Evolutionary conservation across 1,140 invertebrate species (phyloP).

Genomic region (Diabrotica virgifera): DNA sequence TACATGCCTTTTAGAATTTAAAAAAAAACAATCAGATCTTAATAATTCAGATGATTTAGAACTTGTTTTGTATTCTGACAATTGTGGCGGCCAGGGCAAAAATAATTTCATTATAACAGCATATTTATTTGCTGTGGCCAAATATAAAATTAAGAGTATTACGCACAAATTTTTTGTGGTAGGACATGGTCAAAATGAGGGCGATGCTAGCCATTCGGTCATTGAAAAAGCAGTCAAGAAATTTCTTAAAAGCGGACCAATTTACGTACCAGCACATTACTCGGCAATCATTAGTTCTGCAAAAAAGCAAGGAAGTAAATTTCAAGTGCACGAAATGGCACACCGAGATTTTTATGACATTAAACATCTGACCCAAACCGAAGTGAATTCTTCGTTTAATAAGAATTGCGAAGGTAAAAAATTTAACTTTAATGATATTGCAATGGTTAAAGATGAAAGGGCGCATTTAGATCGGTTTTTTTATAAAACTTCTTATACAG

Average conservation of each 20-base stretch:
- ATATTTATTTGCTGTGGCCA: slow-evolving; percentile 40
- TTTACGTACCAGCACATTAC: slow-evolving; percentile 24
- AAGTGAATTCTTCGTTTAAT: no score
- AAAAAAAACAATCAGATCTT: no score
- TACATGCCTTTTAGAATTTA: no score
- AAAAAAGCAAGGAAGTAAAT: no score
- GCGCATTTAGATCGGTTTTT: no score
- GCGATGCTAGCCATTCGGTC: slow-evolving; percentile 37
- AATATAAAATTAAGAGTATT: slow-evolving; percentile 36
- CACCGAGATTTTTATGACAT: no score
- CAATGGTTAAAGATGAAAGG: no score
- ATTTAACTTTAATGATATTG: no score
- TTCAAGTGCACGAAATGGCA: no score
- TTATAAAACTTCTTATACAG: no score
- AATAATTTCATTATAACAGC: slow-evolving; percentile 41
- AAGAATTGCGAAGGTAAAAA: no score
- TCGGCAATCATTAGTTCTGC: slow-evolving; percentile 31
- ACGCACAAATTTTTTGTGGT: slow-evolving; percentile 41
- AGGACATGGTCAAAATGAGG: slow-evolving; percentile 42
- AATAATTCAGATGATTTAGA: slow-evolving; percentile 21
- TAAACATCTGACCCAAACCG: no score
- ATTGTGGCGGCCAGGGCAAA: slow-evolving; percentile 41
- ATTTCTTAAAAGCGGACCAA: slow-evolving; percentile 18
- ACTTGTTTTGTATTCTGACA: slow-evolving; percentile 41
- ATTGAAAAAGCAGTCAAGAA: slow-evolving; percentile 32